These are phyloP conservation scores for Drosophila dives DNA, from an alignment of 2,888 invertebrate genomes.

Conservation along the genomic window DNA sequence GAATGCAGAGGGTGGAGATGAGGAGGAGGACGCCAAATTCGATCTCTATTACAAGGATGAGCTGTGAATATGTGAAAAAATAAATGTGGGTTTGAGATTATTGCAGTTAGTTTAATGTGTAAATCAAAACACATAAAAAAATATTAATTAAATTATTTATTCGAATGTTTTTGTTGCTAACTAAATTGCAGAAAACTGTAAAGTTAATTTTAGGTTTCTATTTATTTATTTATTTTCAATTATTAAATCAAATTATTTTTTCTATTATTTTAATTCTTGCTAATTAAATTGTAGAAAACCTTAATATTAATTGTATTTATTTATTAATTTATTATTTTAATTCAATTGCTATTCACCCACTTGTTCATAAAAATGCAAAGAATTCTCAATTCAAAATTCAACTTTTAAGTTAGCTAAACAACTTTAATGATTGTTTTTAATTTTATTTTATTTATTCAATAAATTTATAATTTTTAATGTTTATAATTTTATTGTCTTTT, in stretches of 20 bases:
- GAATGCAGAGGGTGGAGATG: constrained; percentile 20
- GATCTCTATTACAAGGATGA: constrained; percentile 12
- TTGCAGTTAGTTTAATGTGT: too few relatives aligned
- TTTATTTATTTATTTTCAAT: too few relatives aligned
- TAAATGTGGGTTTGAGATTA: neutral
- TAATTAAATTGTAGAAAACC: too few relatives aligned
- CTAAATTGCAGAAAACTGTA: neutral
- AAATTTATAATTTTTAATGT: neutral
- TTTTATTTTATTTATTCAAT: rapidly evolving
- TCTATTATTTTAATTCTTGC: too few relatives aligned
- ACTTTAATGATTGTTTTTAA: neutral
- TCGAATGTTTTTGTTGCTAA: too few relatives aligned
- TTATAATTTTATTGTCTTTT: neutral
- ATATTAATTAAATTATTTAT: too few relatives aligned
- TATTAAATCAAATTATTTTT: too few relatives aligned
- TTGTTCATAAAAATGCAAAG: neutral
- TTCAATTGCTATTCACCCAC: neutral
- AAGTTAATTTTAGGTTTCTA: too few relatives aligned
- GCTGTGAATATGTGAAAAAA: neutral
- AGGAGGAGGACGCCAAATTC: constrained; percentile 17
- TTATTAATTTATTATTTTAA: too few relatives aligned
- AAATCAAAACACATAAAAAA: too few relatives aligned
- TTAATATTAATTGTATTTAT: too few relatives aligned
- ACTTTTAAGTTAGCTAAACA: rapidly evolving
- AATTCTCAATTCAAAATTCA: rapidly evolving